These are phyloP conservation scores for Myotis lucifugus DNA, from an alignment of 2,113 vertebrate genomes.

Conservation along the genomic window DNA sequence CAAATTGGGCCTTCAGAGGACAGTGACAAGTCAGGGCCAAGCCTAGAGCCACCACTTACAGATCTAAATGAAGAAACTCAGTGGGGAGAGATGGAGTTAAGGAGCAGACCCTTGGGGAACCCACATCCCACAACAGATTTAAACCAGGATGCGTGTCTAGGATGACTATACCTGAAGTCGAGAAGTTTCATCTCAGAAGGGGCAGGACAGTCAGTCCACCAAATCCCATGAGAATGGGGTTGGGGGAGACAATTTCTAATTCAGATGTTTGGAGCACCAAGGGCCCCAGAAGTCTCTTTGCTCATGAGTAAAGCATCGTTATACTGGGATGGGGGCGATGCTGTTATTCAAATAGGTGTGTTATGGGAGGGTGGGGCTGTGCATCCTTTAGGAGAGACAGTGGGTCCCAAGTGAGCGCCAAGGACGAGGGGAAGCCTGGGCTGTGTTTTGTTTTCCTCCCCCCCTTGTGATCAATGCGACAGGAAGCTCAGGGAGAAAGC, in stretches of 20 bases:
- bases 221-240: neutral
- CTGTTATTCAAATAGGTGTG: constrained; percentile 22
- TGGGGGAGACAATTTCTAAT: neutral
- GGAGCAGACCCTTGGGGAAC: neutral
- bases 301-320: neutral
- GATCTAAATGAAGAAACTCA: neutral
- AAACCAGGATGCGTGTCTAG: neutral
- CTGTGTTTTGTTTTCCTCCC: constrained; percentile 65
- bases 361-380: neutral
- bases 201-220: neutral
- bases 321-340: neutral
- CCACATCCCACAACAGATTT: neutral
- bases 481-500: constrained; percentile 75
- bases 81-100: neutral
- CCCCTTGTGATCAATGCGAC: constrained; percentile 49
- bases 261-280: constrained; percentile 42
- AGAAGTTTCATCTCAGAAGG: neutral
- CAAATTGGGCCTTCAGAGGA: neutral
- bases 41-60: neutral
- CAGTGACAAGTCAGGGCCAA: neutral
- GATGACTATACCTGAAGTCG: neutral
- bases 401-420: constrained; percentile 2
- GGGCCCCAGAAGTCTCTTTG: constrained; percentile 30
- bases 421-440: constrained; percentile 41
- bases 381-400: constrained; percentile 56